A percentile compares a stretch with the other conserved stretches of the same genome.
Conservation (phyloP, 2,113 vertebrate species). For the Anas platyrhynchos region DNA sequence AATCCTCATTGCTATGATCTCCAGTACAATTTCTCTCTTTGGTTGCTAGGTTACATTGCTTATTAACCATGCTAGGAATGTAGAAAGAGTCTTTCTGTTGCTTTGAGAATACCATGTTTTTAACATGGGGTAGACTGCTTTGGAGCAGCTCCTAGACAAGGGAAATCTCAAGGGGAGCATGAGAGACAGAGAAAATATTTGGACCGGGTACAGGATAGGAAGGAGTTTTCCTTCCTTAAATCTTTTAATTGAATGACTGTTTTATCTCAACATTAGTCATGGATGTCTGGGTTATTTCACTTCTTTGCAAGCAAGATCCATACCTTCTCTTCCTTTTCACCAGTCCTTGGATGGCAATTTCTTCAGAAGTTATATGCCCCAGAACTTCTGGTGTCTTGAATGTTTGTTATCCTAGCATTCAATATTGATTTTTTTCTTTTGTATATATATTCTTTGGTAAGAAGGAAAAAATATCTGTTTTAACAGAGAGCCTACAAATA, state of each 20-base stretch:
- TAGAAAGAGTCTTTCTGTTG: conserved; percentile 14
- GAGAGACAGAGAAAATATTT: conserved; percentile 23
- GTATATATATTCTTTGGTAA: background rate
- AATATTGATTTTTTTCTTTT: background rate
- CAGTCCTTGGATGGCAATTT: conserved; percentile 32
- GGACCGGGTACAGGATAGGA: conserved; percentile 14
- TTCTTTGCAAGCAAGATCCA: background rate
- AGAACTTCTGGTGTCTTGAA: background rate
- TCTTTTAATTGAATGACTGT: conserved; percentile 45
- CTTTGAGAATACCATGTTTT: background rate
- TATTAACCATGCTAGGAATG: conserved; percentile 11
- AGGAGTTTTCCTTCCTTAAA: conserved; percentile 45
- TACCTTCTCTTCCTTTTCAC: conserved; percentile 15
- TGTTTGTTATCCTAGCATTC: background rate
- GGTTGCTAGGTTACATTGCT: background rate
- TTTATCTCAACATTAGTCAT: conserved; percentile 52
- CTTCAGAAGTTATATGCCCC: background rate
- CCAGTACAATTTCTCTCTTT: background rate
- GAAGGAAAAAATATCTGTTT: background rate
- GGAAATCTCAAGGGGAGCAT: conserved; percentile 25
- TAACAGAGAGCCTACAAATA: background rate
- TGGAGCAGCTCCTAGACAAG: conserved; percentile 21
- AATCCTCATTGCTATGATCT: background rate
- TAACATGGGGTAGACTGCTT: conserved; percentile 6
- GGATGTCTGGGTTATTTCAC: conserved; percentile 19